Evolutionary conservation across 1,140 invertebrate genomes (phyloP), one percentile per base, ranked within the genome.

Genomic region (Ectropis grisescens): DNA sequence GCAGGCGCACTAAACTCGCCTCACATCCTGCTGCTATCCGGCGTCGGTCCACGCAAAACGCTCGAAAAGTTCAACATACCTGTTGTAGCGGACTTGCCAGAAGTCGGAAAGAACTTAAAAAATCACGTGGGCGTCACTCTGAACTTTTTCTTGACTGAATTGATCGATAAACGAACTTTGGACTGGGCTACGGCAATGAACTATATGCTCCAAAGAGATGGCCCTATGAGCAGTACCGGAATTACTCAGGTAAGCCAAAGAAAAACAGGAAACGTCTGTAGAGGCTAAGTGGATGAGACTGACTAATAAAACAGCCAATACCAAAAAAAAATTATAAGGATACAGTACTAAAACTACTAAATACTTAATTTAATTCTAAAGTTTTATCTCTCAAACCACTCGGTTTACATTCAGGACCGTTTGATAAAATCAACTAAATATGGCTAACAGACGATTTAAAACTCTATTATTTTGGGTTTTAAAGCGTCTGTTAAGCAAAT

Each of bases 81-180:
- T 0, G 81, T 90, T 0, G 54, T 86, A 1, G 83, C 86, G 7
- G 84, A 91, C 48, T 65, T 91, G 12, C 87, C 86, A 0, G n/a
- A n/a, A n/a, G 91, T 92, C 2, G 91, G 91, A 0, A 69, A 85
- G 35, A 91, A 91, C 58, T 55, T 92, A 5, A 88, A 87, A 13
- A 90, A 91, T 56, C 89, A 91, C 40, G 85, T 88, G 1, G 85
- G 89, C 0, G 86, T 81, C 25, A 87, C 82, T n/a, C 29, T 87
- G 16, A 56, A 47, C 28, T 84, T 72, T 36, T 10, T 52, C 1
- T 25, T 84, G 24, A 62, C 59, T 11, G 85, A 84, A 37, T 43
- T 71, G 28, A 82, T 78, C 3, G 84, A 86, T 32, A 72, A 61
- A 1, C 83, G 83, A 36, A 74, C 83, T 14, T 46, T 90, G 3